Evolutionary conservation across 2,113 vertebrate species (phyloP).

Genomic region (Dissostichus mawsoni): DNA sequence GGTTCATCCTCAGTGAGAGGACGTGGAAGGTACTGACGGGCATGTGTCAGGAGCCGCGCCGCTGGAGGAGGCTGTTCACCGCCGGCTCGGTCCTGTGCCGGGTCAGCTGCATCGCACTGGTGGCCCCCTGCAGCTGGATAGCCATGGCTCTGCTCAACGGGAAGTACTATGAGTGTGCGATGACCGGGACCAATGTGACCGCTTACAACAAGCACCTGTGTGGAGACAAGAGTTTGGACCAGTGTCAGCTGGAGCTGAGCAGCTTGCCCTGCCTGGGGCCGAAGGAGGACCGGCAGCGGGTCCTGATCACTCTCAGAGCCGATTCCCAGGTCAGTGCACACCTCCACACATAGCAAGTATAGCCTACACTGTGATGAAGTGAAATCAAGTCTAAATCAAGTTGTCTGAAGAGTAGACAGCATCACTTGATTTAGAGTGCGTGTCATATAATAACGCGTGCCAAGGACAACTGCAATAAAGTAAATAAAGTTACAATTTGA

Average conservation of each 20-base stretch:
- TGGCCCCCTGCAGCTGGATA: constrained; percentile 86
- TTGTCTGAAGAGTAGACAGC: no score
- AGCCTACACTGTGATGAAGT: no score
- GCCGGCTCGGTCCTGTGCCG: not conserved
- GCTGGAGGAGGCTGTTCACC: fast-evolving
- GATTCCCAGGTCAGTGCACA: constrained; percentile 85
- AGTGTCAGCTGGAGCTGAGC: constrained; percentile 49
- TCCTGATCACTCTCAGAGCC: constrained; percentile 67
- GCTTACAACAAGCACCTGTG: constrained; percentile 49
- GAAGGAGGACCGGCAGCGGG: fast-evolving
- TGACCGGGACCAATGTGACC: constrained; percentile 59
- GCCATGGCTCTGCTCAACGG: constrained; percentile 83
- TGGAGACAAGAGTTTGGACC: fast-evolving
- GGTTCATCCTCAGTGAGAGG: constrained; percentile 72
- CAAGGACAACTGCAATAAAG: no score
- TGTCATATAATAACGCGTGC: no score
- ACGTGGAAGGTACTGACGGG: constrained; percentile 82
- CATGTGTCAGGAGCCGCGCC: constrained; percentile 33
- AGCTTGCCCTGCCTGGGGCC: constrained; percentile 76
- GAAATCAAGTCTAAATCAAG: no score
- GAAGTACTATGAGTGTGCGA: constrained; percentile 80
- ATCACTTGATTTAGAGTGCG: no score
- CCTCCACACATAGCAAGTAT: no score
- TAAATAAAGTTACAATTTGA: no score
- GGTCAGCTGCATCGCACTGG: constrained; percentile 27